Evolutionary conservation across 2,113 vertebrate genomes (phyloP), one percentile per base, ranked within the genome.

Genomic region (Ceyx melanurus): DNA sequence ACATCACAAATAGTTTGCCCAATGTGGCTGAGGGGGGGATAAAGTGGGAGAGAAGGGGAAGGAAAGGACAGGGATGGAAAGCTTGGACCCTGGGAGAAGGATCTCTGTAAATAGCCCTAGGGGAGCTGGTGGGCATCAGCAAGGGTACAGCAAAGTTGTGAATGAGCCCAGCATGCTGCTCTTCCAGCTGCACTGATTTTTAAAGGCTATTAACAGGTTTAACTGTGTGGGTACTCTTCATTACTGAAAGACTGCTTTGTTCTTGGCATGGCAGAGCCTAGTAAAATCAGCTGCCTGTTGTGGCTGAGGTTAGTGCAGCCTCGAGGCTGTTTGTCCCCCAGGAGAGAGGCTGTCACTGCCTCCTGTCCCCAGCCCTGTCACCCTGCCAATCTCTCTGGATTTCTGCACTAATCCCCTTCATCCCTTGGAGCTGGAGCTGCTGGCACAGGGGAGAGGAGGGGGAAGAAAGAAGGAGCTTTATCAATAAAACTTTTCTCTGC

Each of bases 161-260:
- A 96, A 95, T 80, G 87, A 72, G 78, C 88, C 64, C 78, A 89
- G 43, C 72, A 61, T 89, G 81, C 56, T 28, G 17, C 67, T 92
- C 74, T 93, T 91, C 50, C 86, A 82, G 62, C 78, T 91, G 78
- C 48, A 90, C 7, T 0, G 74, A 73, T 89, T 76, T 93, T 92
- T 23, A 71, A 76, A 80, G 43, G 53, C 42, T 85, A 92, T 87
- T 94, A 93, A 77, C 89, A 70, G 78, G 84, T 89, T 93, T 92
- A 77, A 80, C 71, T 80, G 67, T 92, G 77, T 77, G 67, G 60
- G 84, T 28, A 87, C 76, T 87, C n/a, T 80, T 87, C 56, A 60
- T 89, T 96, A 90, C 83, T 92, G 17, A 90, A 92, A 85, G 40
- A 68, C 37, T 26, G 17, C 48, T 93, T 91, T 93, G 61, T 90